Evolutionary conservation across 2,888 invertebrate genomes (phyloP).

Genomic region (Liposcelis brunnea): DNA sequence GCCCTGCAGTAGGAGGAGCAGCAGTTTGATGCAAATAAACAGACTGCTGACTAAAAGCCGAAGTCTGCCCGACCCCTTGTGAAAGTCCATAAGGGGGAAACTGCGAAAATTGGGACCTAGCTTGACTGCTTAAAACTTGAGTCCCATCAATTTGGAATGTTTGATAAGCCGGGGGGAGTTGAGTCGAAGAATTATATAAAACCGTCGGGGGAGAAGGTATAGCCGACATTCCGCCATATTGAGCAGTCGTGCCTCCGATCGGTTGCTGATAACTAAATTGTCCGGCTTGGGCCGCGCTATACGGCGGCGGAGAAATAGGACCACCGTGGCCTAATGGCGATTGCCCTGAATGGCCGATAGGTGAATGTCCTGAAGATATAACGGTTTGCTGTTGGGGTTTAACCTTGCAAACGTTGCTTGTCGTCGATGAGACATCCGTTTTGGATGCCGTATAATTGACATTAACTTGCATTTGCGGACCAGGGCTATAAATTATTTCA

Average conservation of each 20-base stretch:
- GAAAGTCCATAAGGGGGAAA: conserved; percentile 45
- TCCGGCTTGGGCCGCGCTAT: conserved; percentile 31
- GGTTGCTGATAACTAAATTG: conserved; percentile 57
- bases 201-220: conserved; percentile 76
- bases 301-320: conserved; percentile 28
- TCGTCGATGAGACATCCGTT: conserved; percentile 33
- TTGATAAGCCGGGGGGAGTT: conserved; percentile 54
- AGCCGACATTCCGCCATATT: conserved; percentile 63
- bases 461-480: conserved; percentile 31
- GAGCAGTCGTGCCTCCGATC: conserved; percentile 29
- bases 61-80: conserved; percentile 24
- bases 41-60: conserved; percentile 33
- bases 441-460: conserved; percentile 28
- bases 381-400: conserved; percentile 62
- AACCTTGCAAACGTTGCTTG: conserved; percentile 56
- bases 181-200: conserved; percentile 60
- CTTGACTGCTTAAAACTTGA: conserved; percentile 38
- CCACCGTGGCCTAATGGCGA: conserved; percentile 26
- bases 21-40: conserved; percentile 32
- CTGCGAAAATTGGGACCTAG: conserved; percentile 62
- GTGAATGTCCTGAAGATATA: conserved; percentile 19
- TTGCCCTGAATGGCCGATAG: conserved; percentile 28
- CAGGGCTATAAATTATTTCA: conserved; percentile 35
- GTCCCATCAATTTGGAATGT: conserved; percentile 47
- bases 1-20: conserved; percentile 36